Conservation (phyloP, 2,888 invertebrate species). For the Mesoligia furuncula region DNA sequence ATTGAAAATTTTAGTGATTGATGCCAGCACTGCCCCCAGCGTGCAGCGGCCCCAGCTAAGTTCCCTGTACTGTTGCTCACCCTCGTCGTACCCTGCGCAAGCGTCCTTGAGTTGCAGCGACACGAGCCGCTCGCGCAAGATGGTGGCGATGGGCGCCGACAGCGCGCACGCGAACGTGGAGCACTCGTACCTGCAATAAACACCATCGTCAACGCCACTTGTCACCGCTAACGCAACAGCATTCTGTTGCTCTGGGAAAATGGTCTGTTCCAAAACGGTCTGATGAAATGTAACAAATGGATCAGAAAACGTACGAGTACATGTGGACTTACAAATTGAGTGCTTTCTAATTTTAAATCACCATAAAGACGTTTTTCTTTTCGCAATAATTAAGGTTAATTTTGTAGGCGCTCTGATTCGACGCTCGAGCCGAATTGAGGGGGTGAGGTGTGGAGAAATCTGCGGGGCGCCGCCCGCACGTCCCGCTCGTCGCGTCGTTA, state of each 20-base stretch:
- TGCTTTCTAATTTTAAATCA: neutral
- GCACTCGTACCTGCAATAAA: constrained; percentile 90
- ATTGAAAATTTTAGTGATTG: no score
- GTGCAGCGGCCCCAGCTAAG: neutral
- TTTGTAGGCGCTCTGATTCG: no score
- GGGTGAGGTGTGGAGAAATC: no score
- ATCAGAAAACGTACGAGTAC: neutral
- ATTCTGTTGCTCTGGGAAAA: neutral
- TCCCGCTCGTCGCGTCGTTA: no score
- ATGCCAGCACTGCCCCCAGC: neutral
- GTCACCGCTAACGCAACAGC: neutral
- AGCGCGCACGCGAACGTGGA: constrained; percentile 92
- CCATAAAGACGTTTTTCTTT: neutral
- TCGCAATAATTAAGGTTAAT: neutral
- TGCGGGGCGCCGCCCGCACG: no score
- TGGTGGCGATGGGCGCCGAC: constrained; percentile 92
- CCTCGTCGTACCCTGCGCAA: constrained; percentile 86
- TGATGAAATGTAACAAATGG: neutral
- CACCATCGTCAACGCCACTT: neutral
- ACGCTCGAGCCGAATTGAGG: no score
- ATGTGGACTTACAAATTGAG: neutral
- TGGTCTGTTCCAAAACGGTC: neutral
- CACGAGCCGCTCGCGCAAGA: constrained; percentile 92
- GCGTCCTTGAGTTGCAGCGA: constrained; percentile 90
- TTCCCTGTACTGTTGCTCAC: constrained; percentile 70